These are phyloP conservation scores for Uria lomvia DNA, from an alignment of 2,113 vertebrate species.

Conservation along the genomic window DNA sequence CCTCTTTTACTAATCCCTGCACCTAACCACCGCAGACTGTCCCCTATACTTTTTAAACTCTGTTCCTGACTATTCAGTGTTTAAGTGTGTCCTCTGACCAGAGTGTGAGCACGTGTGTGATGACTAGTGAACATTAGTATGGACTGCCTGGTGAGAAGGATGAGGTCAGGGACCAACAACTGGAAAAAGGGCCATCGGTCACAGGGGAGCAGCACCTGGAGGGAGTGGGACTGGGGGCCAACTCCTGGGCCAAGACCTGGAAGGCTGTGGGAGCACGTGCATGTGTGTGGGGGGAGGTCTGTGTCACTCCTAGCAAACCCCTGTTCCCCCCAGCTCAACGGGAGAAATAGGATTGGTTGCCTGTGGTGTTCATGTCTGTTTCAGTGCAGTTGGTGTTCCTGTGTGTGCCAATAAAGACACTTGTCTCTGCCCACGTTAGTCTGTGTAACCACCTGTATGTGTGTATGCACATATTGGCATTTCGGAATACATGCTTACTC, in stretches of 20 bases:
- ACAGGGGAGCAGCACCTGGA: not conserved
- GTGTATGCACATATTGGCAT: not conserved
- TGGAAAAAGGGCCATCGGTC: not conserved
- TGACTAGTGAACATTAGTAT: not conserved
- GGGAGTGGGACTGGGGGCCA: not conserved
- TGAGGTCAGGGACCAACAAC: not conserved
- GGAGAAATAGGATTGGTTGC: not conserved
- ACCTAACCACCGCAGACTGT: not conserved
- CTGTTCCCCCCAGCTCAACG: not conserved
- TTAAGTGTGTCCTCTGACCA: not conserved
- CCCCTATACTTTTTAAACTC: not conserved
- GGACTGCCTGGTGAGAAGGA: not conserved
- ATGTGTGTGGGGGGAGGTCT: rapidly evolving
- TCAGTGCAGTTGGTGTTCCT: not conserved
- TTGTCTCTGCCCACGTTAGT: not conserved
- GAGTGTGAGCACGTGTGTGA: not conserved
- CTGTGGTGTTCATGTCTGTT: not conserved
- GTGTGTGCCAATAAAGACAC: not conserved
- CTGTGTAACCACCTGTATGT: not conserved
- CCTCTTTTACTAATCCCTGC: not conserved
- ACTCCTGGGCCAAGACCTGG: not conserved
- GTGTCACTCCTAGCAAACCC: not conserved
- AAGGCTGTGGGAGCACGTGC: rapidly evolving
- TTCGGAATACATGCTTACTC: not conserved
- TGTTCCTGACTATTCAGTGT: not conserved